Conservation (phyloP, 2,888 invertebrate genomes). For the Lordiphosa andalusiaca region DNA sequence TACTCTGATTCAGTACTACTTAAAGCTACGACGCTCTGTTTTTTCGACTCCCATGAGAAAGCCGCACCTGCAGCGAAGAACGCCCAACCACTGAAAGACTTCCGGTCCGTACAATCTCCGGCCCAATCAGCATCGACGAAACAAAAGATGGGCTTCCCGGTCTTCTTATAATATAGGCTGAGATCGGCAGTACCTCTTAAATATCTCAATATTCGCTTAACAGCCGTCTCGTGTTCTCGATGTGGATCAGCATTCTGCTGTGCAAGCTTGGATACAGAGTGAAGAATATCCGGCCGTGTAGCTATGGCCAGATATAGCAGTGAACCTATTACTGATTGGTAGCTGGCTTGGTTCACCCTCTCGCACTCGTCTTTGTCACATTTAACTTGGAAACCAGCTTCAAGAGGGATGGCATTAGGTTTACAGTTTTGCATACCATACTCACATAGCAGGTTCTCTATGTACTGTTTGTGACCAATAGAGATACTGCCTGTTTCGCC, state of each 20-base stretch:
- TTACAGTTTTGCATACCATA: constrained; percentile 2
- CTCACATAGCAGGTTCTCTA: constrained; percentile 5
- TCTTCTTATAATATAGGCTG: constrained; percentile 1
- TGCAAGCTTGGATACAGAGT: constrained; percentile 15
- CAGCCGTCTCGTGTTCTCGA: constrained; percentile 9
- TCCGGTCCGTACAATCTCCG: constrained; percentile 7
- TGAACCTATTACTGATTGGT: neutral
- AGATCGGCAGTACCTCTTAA: no score
- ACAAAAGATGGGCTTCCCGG: neutral
- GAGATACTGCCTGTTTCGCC: constrained; percentile 1
- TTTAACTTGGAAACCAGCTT: constrained; percentile 6
- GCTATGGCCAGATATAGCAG: constrained; percentile 7
- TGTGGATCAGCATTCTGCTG: constrained; percentile 9
- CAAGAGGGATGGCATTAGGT: constrained; percentile 2
- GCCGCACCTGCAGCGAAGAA: constrained; percentile 3
- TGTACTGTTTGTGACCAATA: neutral
- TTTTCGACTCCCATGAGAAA: neutral
- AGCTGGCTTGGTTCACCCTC: neutral
- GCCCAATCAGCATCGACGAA: constrained; percentile 19
- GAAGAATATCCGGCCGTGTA: constrained; percentile 5
- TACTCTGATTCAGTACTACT: no score
- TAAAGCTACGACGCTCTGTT: neutral
- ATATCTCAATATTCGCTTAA: constrained; percentile 4
- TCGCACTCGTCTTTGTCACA: constrained; percentile 1
- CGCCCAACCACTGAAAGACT: constrained; percentile 12